A percentile compares a stretch with the other conserved stretches of the same genome.
Conservation (phyloP, 2,797 vertebrate species). For the Poeciliopsis presidionis region DNA sequence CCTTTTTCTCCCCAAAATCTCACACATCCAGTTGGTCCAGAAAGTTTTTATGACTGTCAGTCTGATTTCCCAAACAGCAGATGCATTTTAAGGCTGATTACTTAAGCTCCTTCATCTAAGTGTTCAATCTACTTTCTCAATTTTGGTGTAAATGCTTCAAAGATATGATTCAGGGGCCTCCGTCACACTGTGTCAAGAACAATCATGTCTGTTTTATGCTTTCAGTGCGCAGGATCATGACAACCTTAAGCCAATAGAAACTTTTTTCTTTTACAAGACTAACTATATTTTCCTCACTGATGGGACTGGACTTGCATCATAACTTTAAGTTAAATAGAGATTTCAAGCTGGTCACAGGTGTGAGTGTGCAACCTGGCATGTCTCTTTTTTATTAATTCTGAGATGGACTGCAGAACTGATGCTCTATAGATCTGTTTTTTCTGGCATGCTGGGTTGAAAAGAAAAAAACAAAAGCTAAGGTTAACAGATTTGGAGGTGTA, state of each 20-base stretch:
- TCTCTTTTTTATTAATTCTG: background rate
- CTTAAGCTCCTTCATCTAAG: background rate
- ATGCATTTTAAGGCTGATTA: background rate
- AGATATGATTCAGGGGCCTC: background rate
- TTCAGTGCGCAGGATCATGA: background rate
- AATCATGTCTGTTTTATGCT: background rate
- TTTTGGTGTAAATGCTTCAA: background rate
- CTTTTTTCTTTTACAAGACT: background rate
- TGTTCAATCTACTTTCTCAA: background rate
- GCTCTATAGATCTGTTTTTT: background rate
- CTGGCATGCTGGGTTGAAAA: background rate
- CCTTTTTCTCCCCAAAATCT: background rate
- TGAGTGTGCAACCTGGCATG: background rate
- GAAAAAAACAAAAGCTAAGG: background rate
- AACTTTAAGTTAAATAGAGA: background rate
- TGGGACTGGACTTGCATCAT: background rate
- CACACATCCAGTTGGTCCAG: background rate
- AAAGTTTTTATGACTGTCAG: background rate
- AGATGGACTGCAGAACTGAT: background rate
- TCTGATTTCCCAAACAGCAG: background rate
- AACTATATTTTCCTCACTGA: background rate
- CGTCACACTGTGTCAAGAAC: background rate
- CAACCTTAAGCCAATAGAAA: background rate
- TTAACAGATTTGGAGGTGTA: background rate
- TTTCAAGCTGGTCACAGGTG: background rate